Conservation (phyloP, 2,888 invertebrate species). For the Hirtodrosophila trivittata region DNA sequence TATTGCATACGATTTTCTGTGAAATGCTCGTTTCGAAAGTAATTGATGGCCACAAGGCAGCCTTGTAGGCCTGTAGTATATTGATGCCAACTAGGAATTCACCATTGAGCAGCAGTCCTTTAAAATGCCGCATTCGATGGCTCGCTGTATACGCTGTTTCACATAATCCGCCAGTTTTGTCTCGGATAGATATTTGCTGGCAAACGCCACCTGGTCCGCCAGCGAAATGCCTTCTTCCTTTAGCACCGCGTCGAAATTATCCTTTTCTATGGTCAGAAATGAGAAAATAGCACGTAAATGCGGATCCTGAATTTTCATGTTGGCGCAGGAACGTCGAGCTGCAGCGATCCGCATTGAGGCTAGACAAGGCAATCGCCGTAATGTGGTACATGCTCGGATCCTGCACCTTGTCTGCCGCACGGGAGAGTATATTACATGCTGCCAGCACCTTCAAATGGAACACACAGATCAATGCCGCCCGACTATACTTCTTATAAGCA, state of each 20-base stretch:
- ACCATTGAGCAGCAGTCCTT: slow-evolving; percentile 94
- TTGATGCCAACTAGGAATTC: slow-evolving; percentile 90
- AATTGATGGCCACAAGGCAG: slow-evolving; percentile 91
- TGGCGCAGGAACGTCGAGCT: slow-evolving; percentile 88
- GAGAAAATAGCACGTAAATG: slow-evolving; percentile 95
- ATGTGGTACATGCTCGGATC: slow-evolving; percentile 83
- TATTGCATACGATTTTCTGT: slow-evolving; percentile 86
- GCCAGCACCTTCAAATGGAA: slow-evolving; percentile 93
- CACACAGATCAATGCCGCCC: slow-evolving; percentile 95
- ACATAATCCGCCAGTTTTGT: slow-evolving; percentile 91
- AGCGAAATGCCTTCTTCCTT: slow-evolving; percentile 93
- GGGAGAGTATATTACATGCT: slow-evolving; percentile 93
- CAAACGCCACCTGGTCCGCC: slow-evolving; percentile 95
- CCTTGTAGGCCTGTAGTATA: slow-evolving; percentile 89
- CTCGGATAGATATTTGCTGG: slow-evolving; percentile 93
- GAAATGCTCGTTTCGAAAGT: slow-evolving; percentile 89
- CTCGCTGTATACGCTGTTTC: slow-evolving; percentile 87
- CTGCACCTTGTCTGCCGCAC: slow-evolving; percentile 86
- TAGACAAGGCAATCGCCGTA: slow-evolving; percentile 91
- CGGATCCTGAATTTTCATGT: slow-evolving; percentile 92
- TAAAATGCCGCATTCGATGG: slow-evolving; percentile 91
- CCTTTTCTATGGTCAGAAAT: slow-evolving; percentile 92
- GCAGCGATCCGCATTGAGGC: slow-evolving; percentile 93
- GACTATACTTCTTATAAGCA: slow-evolving; percentile 88
- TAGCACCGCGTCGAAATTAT: slow-evolving; percentile 91